Conservation (phyloP, 2,113 vertebrate species). For the Salminus brasiliensis region DNA sequence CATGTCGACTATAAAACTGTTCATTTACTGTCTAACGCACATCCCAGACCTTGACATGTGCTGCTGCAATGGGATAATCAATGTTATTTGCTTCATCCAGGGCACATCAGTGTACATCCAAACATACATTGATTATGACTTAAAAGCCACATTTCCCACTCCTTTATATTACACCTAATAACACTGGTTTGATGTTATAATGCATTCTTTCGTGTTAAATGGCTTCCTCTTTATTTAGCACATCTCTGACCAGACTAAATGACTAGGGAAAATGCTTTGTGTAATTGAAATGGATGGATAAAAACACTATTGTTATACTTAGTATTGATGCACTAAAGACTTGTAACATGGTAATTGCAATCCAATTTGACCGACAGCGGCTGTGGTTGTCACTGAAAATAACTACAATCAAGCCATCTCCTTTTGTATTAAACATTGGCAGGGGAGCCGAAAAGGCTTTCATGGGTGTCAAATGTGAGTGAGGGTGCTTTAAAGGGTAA, state of each 20-base stretch:
- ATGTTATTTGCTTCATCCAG: no score
- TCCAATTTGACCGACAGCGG: slow-evolving; percentile 32
- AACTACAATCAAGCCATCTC: slow-evolving; percentile 48
- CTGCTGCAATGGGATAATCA: no score
- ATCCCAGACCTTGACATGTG: no score
- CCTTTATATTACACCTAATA: neutral
- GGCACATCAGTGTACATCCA: neutral
- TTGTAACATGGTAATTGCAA: slow-evolving; percentile 41
- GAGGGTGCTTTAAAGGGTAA: slow-evolving; percentile 5
- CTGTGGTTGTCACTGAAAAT: slow-evolving; percentile 39
- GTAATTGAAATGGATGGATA: slow-evolving; percentile 19
- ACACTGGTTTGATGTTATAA: neutral
- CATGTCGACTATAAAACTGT: no score
- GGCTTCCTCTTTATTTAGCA: neutral
- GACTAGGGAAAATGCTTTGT: neutral
- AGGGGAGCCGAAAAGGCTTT: slow-evolving; percentile 15
- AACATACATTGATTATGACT: neutral
- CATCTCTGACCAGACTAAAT: slow-evolving; percentile 12
- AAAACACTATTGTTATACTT: slow-evolving; percentile 20
- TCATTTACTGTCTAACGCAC: no score
- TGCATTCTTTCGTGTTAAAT: neutral
- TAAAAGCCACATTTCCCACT: neutral
- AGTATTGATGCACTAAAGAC: slow-evolving; percentile 31
- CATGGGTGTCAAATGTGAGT: slow-evolving; percentile 18
- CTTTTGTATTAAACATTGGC: slow-evolving; percentile 34